These are phyloP conservation scores for Bufotes viridis DNA, from an alignment of 2,797 vertebrate genomes.

Conservation along the genomic window DNA sequence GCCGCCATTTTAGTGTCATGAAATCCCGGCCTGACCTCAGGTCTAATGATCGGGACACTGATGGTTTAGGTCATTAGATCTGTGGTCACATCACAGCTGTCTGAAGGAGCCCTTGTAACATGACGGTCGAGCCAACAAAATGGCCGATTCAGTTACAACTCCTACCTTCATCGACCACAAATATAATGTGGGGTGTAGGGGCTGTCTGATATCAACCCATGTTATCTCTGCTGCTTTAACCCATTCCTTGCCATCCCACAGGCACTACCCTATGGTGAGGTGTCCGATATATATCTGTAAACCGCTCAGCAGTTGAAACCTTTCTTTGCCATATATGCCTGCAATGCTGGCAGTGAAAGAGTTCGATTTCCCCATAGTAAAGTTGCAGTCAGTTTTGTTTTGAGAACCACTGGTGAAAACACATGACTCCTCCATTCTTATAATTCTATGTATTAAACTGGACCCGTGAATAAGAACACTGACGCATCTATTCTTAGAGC, in stretches of 20 bases:
- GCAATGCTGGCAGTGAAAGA: constrained; percentile 45
- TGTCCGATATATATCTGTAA: background rate
- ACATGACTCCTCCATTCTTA: background rate
- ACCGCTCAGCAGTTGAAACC: constrained; percentile 45
- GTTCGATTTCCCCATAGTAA: background rate
- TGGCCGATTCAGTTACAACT: background rate
- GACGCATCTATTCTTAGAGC: background rate
- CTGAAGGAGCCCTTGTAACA: background rate
- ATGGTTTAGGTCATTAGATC: background rate
- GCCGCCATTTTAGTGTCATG: too few relatives aligned
- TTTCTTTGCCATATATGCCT: constrained; percentile 37
- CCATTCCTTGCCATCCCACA: constrained; percentile 7
- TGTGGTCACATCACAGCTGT: background rate
- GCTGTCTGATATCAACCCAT: background rate
- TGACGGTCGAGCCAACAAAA: background rate
- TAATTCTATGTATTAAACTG: too few relatives aligned
- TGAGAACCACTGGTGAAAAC: background rate
- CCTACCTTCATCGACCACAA: background rate
- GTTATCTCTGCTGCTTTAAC: background rate
- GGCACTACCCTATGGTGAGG: background rate
- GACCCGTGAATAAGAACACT: background rate
- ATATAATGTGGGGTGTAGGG: background rate
- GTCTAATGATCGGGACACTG: background rate
- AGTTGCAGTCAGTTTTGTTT: background rate
- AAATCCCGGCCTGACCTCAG: background rate